These are phyloP conservation scores for Cantharis nigra DNA, from an alignment of 2,888 invertebrate species.

Conservation along the genomic window DNA sequence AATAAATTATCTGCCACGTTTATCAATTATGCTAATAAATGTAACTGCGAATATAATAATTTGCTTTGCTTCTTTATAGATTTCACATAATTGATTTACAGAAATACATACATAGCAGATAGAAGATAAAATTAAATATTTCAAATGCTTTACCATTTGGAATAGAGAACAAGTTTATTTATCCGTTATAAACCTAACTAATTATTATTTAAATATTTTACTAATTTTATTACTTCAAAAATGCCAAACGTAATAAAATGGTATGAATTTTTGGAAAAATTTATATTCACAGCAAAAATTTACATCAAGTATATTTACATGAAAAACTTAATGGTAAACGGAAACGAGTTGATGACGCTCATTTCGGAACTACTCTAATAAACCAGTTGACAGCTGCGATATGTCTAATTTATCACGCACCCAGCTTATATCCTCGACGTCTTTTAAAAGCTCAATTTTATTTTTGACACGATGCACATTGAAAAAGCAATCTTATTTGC, in stretches of 20 bases:
- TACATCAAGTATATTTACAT: conserved; percentile 15
- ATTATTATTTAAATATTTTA: conserved; percentile 47
- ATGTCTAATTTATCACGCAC: conserved; percentile 48
- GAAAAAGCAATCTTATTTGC: conserved; percentile 12
- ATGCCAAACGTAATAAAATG: neutral
- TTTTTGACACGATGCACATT: conserved; percentile 31
- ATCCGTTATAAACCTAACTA: conserved; percentile 43
- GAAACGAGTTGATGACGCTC: conserved; percentile 42
- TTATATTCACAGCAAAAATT: neutral
- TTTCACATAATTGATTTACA: conserved; percentile 44
- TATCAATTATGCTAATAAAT: conserved; percentile 38
- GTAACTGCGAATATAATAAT: conserved; percentile 30
- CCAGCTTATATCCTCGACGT: conserved; percentile 37
- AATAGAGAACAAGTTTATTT: conserved; percentile 15
- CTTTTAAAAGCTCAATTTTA: conserved; percentile 38
- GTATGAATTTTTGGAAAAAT: neutral
- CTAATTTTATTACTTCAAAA: conserved; percentile 45
- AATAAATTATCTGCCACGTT: conserved; percentile 38
- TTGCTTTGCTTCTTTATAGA: conserved; percentile 32
- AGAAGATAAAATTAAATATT: conserved; percentile 39
- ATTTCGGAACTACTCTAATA: conserved; percentile 43
- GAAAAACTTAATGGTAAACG: conserved; percentile 34
- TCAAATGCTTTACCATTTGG: conserved; percentile 12
- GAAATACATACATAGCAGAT: conserved; percentile 36
- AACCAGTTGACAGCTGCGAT: conserved; percentile 47